phyloP scores from a whole-genome alignment of 2,888 invertebrate species.

The Pseudanteris insignis region DNA sequence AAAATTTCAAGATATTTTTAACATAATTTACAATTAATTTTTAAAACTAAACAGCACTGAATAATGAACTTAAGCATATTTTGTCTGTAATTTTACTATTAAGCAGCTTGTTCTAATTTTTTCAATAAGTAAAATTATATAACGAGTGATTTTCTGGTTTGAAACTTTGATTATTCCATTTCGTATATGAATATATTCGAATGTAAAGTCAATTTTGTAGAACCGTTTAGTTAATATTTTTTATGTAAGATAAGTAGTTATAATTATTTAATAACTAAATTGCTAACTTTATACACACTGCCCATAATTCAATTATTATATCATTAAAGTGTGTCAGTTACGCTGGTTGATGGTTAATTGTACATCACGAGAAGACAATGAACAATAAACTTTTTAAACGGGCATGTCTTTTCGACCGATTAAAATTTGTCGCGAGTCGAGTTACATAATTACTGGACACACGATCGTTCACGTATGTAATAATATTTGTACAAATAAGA shows the following conservation, averaged over 20 bases:
- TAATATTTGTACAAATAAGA: too few species aligned
- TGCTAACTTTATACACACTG: neutral
- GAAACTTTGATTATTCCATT: too few species aligned
- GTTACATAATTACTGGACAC: constrained; percentile 39
- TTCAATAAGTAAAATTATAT: too few species aligned
- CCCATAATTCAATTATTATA: constrained; percentile 31
- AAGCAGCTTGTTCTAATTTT: too few species aligned
- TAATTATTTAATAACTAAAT: constrained; percentile 10
- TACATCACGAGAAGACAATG: constrained; percentile 28
- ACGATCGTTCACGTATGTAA: neutral
- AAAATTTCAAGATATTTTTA: too few species aligned
- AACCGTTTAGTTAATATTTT: neutral
- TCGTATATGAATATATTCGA: too few species aligned
- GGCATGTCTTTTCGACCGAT: constrained; percentile 23
- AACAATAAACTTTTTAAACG: constrained; percentile 35
- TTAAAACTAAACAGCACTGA: too few species aligned
- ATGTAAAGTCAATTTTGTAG: neutral
- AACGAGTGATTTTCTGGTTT: too few species aligned
- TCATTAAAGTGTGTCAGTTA: constrained; percentile 26
- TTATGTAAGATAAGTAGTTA: neutral
- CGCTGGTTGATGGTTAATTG: constrained; percentile 30
- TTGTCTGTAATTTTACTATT: too few species aligned
- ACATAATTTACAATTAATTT: too few species aligned
- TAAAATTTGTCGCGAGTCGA: constrained; percentile 32
- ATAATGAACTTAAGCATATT: too few species aligned